phyloP scores from a whole-genome alignment of 2,888 invertebrate genomes.

The Drepanosiphum platanoidis region DNA sequence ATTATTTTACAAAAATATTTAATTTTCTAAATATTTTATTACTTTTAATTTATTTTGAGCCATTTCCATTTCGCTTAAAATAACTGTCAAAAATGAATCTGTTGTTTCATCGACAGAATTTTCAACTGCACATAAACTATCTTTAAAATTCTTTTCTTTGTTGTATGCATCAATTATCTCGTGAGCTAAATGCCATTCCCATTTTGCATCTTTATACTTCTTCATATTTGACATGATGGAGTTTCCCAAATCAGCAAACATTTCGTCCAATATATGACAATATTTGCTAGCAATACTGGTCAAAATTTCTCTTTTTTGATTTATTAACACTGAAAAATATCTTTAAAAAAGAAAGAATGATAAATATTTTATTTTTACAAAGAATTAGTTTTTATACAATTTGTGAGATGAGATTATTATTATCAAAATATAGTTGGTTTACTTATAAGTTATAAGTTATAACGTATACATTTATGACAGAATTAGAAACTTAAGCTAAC shows the following conservation, averaged over 20 bases:
- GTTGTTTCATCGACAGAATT: slow-evolving; percentile 22
- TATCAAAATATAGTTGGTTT: not conserved
- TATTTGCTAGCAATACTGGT: slow-evolving; percentile 8
- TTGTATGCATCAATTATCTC: slow-evolving; percentile 26
- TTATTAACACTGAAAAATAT: slow-evolving; percentile 37
- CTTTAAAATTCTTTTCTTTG: slow-evolving; percentile 40
- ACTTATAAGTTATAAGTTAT: not conserved
- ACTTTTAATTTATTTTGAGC: slow-evolving; percentile 47
- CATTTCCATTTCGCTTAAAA: slow-evolving; percentile 55
- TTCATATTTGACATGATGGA: slow-evolving; percentile 17
- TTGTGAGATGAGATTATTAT: no score
- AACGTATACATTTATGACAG: not conserved
- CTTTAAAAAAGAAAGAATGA: slow-evolving; percentile 3
- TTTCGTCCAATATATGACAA: slow-evolving; percentile 52
- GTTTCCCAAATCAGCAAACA: slow-evolving; percentile 41
- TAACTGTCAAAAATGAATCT: slow-evolving; percentile 16
- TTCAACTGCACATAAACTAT: slow-evolving; percentile 37
- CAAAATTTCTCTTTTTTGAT: slow-evolving; percentile 29
- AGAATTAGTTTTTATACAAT: not conserved
- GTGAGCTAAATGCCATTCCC: slow-evolving; percentile 50
- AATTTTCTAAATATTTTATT: not conserved
- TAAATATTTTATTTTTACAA: no score
- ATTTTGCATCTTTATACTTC: slow-evolving; percentile 46
- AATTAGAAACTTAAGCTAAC: not conserved
- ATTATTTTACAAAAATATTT: not conserved